These are phyloP conservation scores for Silurus lanzhouensis DNA, from an alignment of 2,797 vertebrate species.

Conservation along the genomic window DNA sequence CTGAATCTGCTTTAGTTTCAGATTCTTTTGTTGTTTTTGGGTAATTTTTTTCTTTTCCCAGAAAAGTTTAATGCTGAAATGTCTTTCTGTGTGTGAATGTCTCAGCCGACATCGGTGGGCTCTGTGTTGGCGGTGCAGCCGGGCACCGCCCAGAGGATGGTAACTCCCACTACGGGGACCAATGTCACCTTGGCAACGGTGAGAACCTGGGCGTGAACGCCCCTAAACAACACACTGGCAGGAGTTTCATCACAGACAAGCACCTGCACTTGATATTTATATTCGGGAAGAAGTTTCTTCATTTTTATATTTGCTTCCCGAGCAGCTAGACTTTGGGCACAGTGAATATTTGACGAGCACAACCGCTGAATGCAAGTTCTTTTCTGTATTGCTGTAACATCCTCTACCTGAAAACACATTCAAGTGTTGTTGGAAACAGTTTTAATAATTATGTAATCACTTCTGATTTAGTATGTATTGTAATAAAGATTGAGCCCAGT, in stretches of 20 bases:
- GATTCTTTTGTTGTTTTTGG: not conserved
- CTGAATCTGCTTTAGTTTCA: too few species aligned
- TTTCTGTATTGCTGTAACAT: not conserved
- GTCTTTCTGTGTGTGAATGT: not conserved
- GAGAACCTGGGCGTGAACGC: constrained; percentile 70
- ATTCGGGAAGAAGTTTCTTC: not conserved
- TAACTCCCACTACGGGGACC: constrained; percentile 74
- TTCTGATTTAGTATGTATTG: not conserved
- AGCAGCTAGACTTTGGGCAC: not conserved
- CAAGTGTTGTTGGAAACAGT: not conserved
- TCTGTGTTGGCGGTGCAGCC: constrained; percentile 51
- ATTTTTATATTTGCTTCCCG: not conserved
- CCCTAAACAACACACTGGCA: constrained; percentile 20
- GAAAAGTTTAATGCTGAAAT: not conserved
- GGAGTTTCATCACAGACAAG: constrained; percentile 19
- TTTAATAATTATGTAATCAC: not conserved
- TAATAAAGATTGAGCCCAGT: not conserved
- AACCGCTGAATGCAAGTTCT: constrained; percentile 1
- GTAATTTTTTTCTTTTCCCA: too few species aligned
- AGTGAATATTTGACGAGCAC: not conserved
- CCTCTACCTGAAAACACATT: not conserved
- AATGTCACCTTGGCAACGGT: constrained; percentile 86
- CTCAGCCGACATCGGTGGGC: constrained; percentile 42
- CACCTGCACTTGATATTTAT: constrained; percentile 9
- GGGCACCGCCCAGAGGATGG: constrained; percentile 51